phyloP scores from a whole-genome alignment of 2,888 invertebrate genomes.

The Acanthosepion esculentum region DNA sequence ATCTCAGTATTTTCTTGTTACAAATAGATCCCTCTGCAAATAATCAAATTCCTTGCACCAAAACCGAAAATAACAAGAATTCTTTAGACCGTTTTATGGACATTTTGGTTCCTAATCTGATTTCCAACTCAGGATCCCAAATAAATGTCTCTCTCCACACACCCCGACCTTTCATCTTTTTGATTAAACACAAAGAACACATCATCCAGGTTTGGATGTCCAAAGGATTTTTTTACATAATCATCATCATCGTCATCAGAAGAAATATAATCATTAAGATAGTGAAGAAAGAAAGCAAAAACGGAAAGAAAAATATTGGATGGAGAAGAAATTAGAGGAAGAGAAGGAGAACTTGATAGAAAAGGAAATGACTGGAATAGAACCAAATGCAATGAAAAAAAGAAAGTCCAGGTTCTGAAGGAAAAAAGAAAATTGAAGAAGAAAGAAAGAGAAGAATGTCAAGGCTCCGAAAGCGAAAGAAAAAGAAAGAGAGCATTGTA shows the following conservation, averaged over 20 bases:
- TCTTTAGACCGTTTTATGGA: conserved; percentile 6
- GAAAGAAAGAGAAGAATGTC: too few species aligned
- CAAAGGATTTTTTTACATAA: neutral
- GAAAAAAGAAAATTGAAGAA: neutral
- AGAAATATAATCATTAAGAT: neutral
- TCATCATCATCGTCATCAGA: neutral
- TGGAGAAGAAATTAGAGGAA: neutral
- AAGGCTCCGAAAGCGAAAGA: too few species aligned
- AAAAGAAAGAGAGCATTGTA: too few species aligned
- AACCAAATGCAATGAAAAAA: neutral
- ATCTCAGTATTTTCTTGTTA: neutral
- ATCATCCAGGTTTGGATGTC: neutral
- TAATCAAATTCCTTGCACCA: conserved; percentile 11
- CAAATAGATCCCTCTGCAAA: neutral
- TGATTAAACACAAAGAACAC: conserved; percentile 9
- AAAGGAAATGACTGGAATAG: neutral
- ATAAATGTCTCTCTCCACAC: neutral
- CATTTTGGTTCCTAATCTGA: conserved; percentile 33
- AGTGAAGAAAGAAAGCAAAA: neutral
- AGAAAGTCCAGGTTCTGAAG: neutral
- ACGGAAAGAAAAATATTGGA: neutral
- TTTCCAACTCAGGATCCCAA: conserved; percentile 6
- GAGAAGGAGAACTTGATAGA: neutral
- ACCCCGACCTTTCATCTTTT: neutral
- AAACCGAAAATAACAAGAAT: conserved; percentile 23